Base-by-base conservation (phyloP, 2,888 invertebrate genomes). In the Oligia strigilis region DNA sequence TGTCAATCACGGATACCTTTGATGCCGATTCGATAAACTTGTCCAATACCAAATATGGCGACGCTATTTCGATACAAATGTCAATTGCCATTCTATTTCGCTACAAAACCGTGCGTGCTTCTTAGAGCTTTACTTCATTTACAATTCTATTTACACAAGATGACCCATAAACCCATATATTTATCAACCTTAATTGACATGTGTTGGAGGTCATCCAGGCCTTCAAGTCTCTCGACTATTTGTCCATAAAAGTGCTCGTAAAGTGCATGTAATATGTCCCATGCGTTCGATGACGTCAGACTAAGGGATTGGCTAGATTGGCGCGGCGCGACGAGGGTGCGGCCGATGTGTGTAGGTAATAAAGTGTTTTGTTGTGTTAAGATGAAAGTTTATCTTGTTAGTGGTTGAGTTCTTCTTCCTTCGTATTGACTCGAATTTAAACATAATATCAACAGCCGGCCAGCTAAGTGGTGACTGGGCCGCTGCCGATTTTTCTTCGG, bases 211-310 rank as follows among this genome's bases (percentile, higher is more conserved):
- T 67, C 67, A 69, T 43, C 14, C 58, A 36, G n/a, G 85, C 77
- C 85, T 81, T 81, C 87, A 62, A 84, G 66, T 81, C 60, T 46
- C 69, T 62, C 74, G 75, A 62, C 64, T 76, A 77, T 85, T 85
- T 85, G 82, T 64, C 89, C 82, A 85, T 87, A 89, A 87, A 89
- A 75, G 72, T 43, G 64, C 40, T 78, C 82, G 58, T 87, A 87
- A 87, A 87, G 43, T 89, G 88, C 89, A 89, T 79, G 85, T 82
- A 71, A 80, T 89, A 73, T 85, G 85, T 80, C 46, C 81, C 79
- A 75, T 82, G 67, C 80, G 85, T 81, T 80, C 6, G n/a, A 58
- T 87, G 86, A 82, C 86, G 88, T 87, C 78, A 89, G 2, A 65
- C 9, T 19, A 52, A 80, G 55, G 80, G 78, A 43, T 80, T 23